These are phyloP conservation scores for Saturnia pavonia DNA, from an alignment of 2,888 invertebrate genomes.

Conservation along the genomic window DNA sequence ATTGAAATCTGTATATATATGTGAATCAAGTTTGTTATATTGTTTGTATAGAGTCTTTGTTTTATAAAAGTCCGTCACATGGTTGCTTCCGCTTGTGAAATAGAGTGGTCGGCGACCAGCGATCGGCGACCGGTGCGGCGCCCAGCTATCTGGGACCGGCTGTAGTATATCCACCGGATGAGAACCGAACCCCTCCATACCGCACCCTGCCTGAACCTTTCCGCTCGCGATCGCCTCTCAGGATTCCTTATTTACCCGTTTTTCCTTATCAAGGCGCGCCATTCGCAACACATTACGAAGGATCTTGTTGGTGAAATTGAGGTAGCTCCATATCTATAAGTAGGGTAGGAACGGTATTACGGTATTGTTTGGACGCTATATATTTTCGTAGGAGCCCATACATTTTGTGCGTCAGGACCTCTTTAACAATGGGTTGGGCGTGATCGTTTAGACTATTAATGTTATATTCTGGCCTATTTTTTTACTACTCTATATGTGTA, in stretches of 20 bases:
- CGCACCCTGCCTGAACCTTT: constrained; percentile 53
- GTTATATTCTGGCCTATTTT: not conserved
- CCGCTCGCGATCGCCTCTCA: constrained; percentile 51
- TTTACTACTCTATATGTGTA: not conserved
- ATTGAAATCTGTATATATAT: not conserved
- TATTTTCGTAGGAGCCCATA: constrained; percentile 51
- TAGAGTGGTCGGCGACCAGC: constrained; percentile 44
- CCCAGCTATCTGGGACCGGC: too few relatives aligned
- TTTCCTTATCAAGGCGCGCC: constrained; percentile 76
- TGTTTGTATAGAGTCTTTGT: constrained; percentile 45
- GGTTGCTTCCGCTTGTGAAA: constrained; percentile 47
- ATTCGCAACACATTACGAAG: constrained; percentile 72
- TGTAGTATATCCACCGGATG: constrained; percentile 62
- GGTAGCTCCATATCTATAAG: constrained; percentile 48
- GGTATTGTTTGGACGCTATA: constrained; percentile 51
- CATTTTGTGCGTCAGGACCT: constrained; percentile 48
- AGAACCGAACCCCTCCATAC: constrained; percentile 34
- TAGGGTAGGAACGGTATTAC: constrained; percentile 45
- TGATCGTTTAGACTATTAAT: constrained; percentile 11
- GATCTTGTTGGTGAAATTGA: constrained; percentile 65
- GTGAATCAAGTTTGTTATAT: constrained; percentile 24
- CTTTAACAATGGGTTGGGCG: constrained; percentile 39
- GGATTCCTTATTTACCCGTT: constrained; percentile 76
- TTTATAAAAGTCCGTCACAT: constrained; percentile 50
- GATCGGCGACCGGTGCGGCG: constrained; percentile 46